Percentiles rank a stretch among this genome's conserved stretches.
phyloP scores from a whole-genome alignment of 1,140 invertebrate genomes.

The Marisa cornuarietis region DNA sequence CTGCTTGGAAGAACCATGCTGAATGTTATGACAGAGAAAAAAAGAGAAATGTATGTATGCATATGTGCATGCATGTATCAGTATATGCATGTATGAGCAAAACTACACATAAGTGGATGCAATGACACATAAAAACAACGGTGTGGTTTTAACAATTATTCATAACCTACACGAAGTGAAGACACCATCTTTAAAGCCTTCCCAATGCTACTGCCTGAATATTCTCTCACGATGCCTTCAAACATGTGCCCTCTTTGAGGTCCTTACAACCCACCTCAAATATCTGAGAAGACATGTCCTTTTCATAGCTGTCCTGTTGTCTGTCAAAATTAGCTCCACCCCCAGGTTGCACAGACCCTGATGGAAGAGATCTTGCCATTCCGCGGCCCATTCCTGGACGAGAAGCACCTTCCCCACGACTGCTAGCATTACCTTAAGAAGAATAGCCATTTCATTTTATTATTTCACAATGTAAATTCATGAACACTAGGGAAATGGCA shows the following conservation, averaged over 20 bases:
- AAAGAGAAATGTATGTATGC: too few species aligned
- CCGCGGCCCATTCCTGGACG: constrained; percentile 20
- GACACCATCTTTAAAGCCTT: not conserved
- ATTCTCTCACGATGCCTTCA: not conserved
- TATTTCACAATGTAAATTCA: not conserved
- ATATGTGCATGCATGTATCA: too few species aligned
- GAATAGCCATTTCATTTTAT: not conserved
- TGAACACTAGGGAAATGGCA: too few species aligned
- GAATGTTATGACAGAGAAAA: too few species aligned
- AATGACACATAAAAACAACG: too few species aligned
- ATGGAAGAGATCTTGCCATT: constrained; percentile 10
- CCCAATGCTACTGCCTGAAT: not conserved
- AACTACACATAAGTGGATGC: too few species aligned
- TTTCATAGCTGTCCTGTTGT: constrained; percentile 28
- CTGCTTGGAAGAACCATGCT: too few species aligned
- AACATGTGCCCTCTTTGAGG: not conserved
- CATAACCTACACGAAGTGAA: too few species aligned
- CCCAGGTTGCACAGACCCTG: constrained; percentile 6
- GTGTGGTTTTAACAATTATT: not conserved
- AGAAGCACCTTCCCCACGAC: constrained; percentile 18
- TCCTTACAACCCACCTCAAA: constrained; percentile 29
- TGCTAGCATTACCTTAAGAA: constrained; percentile 20
- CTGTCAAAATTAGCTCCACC: constrained; percentile 1
- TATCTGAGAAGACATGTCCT: constrained; percentile 36
- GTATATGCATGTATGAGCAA: too few species aligned